A percentile compares a stretch with the other conserved stretches of the same genome.
Evolutionary conservation across 2,888 invertebrate species (phyloP).

Genomic region (Hirtodrosophila confusa): DNA sequence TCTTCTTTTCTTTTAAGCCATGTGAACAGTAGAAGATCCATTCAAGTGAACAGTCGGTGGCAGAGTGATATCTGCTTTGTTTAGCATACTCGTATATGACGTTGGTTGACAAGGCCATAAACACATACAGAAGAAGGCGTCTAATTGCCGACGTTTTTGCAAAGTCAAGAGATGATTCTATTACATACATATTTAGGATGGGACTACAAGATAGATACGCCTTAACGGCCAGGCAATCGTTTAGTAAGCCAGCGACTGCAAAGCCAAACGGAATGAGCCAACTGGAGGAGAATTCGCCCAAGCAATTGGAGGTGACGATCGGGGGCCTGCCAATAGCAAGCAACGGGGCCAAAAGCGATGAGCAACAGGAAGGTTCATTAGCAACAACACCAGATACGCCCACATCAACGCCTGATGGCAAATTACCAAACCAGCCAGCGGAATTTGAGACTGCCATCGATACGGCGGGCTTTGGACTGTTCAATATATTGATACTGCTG

Average conservation of each 20-base stretch:
- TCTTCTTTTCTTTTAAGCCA: too few relatives aligned
- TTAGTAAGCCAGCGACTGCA: constrained; percentile 50
- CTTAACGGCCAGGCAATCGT: constrained; percentile 24
- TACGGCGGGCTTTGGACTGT: constrained; percentile 88
- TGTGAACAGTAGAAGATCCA: background rate
- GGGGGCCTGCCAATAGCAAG: constrained; percentile 2
- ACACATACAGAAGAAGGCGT: constrained; percentile 27
- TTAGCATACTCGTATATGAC: constrained; percentile 15
- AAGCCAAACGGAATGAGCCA: constrained; percentile 37
- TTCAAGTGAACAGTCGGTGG: constrained; percentile 33
- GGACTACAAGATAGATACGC: constrained; percentile 58
- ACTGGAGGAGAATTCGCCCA: constrained; percentile 29
- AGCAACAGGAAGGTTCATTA: constrained; percentile 11
- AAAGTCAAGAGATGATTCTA: constrained; percentile 18
- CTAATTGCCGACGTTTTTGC: constrained; percentile 11
- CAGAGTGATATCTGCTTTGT: constrained; percentile 43
- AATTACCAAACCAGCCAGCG: constrained; percentile 58
- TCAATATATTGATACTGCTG: constrained; percentile 87
- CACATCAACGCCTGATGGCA: background rate
- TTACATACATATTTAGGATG: constrained; percentile 36
- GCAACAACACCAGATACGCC: background rate
- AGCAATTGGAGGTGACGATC: constrained; percentile 12
- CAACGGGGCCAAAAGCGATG: constrained; percentile 25
- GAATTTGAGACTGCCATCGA: constrained; percentile 90
- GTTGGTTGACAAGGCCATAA: constrained; percentile 7